Conservation (phyloP, 1,140 invertebrate genomes). For the Trichonephila inaurata region DNA sequence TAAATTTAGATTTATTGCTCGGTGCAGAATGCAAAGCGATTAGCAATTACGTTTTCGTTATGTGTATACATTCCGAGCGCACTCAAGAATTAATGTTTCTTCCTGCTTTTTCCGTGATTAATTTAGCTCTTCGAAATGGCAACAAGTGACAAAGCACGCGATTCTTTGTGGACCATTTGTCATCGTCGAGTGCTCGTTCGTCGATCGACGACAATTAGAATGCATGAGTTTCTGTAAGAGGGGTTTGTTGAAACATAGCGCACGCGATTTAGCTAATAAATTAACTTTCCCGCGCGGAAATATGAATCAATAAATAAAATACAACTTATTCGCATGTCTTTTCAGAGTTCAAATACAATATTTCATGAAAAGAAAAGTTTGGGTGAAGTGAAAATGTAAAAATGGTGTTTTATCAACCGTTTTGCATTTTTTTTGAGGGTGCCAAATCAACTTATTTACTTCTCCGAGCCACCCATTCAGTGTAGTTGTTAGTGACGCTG, state of each 20-base stretch:
- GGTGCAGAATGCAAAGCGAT: background rate
- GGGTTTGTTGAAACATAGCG: background rate
- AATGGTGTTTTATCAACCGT: too few species aligned
- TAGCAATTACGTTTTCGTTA: background rate
- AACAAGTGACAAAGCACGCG: constrained; percentile 11
- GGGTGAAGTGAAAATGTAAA: too few species aligned
- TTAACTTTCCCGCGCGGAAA: background rate
- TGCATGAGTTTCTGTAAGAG: background rate
- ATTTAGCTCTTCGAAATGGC: background rate
- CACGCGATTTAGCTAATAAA: background rate
- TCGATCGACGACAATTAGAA: background rate
- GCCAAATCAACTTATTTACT: too few species aligned
- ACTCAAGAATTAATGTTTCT: background rate
- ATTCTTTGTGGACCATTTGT: background rate
- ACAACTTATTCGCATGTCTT: background rate
- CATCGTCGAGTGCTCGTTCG: background rate
- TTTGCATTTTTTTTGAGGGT: too few species aligned
- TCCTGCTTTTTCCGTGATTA: background rate
- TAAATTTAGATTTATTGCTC: background rate
- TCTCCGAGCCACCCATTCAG: too few species aligned
- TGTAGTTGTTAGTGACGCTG: too few species aligned
- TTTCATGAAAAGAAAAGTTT: background rate
- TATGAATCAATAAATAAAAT: background rate
- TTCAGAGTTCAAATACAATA: background rate
- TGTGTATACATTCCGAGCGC: background rate